Evolutionary conservation across 2,797 vertebrate genomes (phyloP).

Genomic region (Sebastes hubbsi): DNA sequence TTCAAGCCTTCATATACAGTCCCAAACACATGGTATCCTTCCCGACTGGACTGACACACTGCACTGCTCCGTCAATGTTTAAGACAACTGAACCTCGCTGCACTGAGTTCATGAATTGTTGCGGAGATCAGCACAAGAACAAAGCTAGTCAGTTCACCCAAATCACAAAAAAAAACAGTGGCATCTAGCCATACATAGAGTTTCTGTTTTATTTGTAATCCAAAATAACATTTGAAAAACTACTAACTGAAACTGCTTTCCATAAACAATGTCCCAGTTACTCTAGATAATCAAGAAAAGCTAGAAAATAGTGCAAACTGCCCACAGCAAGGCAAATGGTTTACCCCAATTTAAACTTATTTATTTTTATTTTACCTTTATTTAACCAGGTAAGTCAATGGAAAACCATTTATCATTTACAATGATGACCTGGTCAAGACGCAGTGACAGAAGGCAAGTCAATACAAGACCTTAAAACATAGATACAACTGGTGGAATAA

Average conservation of each 20-base stretch:
- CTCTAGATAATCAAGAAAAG: not conserved
- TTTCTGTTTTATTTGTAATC: not conserved
- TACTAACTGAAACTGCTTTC: not conserved
- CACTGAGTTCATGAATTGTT: not conserved
- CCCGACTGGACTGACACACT: not conserved
- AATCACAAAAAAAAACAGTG: not conserved
- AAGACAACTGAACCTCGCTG: not conserved
- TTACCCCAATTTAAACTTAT: not conserved
- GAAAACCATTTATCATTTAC: fast-evolving
- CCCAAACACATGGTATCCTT: not conserved
- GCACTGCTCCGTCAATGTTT: not conserved
- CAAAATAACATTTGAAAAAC: not conserved
- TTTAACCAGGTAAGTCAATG: no score
- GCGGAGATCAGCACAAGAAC: not conserved
- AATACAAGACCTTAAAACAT: not conserved
- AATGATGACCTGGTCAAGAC: no score
- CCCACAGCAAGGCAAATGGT: no score
- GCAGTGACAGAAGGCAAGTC: not conserved
- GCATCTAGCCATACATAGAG: not conserved
- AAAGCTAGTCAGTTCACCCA: not conserved
- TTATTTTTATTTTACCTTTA: no score
- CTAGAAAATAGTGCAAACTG: not conserved
- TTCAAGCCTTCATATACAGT: not conserved
- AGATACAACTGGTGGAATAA: not conserved
- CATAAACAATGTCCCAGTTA: not conserved